phyloP scores from a whole-genome alignment of 2,797 vertebrate species.

The Staurois parvus region DNA sequence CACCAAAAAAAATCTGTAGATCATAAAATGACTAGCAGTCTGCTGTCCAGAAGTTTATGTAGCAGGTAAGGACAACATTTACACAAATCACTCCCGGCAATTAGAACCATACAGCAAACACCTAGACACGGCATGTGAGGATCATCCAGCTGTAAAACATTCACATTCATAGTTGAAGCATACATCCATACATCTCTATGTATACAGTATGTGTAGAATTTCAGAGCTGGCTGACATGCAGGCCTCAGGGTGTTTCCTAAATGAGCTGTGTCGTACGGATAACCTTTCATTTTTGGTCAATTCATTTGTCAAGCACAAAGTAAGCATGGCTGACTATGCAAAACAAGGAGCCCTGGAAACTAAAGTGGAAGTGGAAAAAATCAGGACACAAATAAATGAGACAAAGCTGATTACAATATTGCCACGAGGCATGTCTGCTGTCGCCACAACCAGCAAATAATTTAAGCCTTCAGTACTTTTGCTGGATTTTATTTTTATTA shows the following conservation, averaged over 20 bases:
- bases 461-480: slow-evolving; percentile 7
- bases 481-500: not conserved
- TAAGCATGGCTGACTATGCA: slow-evolving; percentile 43
- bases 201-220: slow-evolving; percentile 32
- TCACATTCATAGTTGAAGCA: not conserved
- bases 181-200: not conserved
- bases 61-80: not conserved
- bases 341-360: slow-evolving; percentile 24
- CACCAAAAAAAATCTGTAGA: not conserved
- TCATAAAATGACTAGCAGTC: not conserved
- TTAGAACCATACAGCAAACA: not conserved
- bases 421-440: slow-evolving; percentile 23
- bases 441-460: not conserved
- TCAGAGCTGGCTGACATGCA: slow-evolving; percentile 29
- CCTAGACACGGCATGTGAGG: not conserved
- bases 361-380: slow-evolving; percentile 26
- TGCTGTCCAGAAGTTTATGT: not conserved
- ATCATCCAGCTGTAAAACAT: slow-evolving; percentile 2
- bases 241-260: slow-evolving; percentile 49
- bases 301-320: slow-evolving; percentile 52
- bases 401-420: slow-evolving; percentile 45
- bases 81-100: not conserved
- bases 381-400: slow-evolving; percentile 43
- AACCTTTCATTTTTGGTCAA: slow-evolving; percentile 53
- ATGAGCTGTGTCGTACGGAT: slow-evolving; percentile 54